Evolutionary conservation across 2,888 invertebrate species (phyloP), one percentile per base, ranked within the genome.

Genomic region (Antitype chi): DNA sequence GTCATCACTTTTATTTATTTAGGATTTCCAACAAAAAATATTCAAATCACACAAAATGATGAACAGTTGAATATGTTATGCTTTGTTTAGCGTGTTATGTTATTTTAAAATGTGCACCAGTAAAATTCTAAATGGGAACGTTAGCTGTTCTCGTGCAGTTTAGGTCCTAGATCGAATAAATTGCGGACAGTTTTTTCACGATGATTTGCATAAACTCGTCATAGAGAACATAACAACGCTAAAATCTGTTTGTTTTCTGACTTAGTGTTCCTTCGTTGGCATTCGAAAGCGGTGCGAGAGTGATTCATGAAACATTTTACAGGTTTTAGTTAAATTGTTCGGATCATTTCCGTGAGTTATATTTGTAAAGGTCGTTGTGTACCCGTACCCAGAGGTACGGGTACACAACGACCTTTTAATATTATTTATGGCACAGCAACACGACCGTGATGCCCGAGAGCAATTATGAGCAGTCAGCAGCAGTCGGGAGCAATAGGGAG

Each of bases 281-380:
- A 55, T 75, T 76, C 47, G 25, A 49, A 32, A 49, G 63, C 55
- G 13, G 23, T 25, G 47, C 32, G 64, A 57, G 49, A 64, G 76
- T 64, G 64, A 76, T 76, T 76, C 57, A 57, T 38, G 57, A 38
- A 52, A 52, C 64, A 52, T 59, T 76, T 76, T 76, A 76, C 57
- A 64, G 64, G 64, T 76, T 76, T 64, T 76, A 75, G 76, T 75
- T 75, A 63, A 75, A 75, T 76, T 64, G 76, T 59, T 76, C 77
- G 49, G 38, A 76, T 43, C 52, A 76, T 76, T 64, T 66, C 1
- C n/a, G 38, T 52, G 28, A 52, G 23, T 64, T 57, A 49, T 23
- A 25, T 64, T 32, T 55, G 11, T 32, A 43, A 17, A 25, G 32
- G 38, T 60, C 57, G 49, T 17, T 6, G 23, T 28, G 59, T 25